phyloP scores from a whole-genome alignment of 2,797 vertebrate genomes.

The Thripadectes ignobilis region DNA sequence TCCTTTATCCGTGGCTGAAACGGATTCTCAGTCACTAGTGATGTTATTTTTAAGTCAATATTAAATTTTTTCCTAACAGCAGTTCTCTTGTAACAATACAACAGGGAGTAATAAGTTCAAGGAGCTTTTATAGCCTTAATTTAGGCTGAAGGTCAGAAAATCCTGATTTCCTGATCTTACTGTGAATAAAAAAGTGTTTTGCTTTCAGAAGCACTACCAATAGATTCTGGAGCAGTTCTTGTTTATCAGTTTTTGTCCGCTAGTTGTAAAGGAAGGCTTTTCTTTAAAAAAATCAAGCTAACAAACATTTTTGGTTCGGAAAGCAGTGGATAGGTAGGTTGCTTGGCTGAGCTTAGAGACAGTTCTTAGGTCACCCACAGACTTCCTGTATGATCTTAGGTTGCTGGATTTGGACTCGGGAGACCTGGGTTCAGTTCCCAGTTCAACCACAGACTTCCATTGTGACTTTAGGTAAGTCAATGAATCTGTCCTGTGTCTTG shows the following conservation, averaged over 20 bases:
- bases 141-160: neutral
- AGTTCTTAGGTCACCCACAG: slow-evolving; percentile 61
- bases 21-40: neutral
- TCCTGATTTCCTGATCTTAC: neutral
- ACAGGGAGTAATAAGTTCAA: neutral
- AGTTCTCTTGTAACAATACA: neutral
- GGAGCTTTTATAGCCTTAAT: neutral
- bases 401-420: slow-evolving; percentile 70
- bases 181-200: neutral
- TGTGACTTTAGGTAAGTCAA: slow-evolving; percentile 65
- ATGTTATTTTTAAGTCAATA: neutral
- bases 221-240: neutral
- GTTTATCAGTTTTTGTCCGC: neutral
- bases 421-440: slow-evolving; percentile 63
- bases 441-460: slow-evolving; percentile 67
- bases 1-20: neutral
- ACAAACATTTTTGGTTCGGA: neutral
- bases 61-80: neutral
- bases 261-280: neutral
- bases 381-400: slow-evolving; percentile 71
- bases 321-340: neutral
- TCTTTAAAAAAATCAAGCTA: neutral
- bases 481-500: slow-evolving; percentile 16
- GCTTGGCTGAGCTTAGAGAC: slow-evolving; percentile 9
- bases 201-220: neutral